Base-by-base conservation (phyloP, 2,888 invertebrate species). In the Penaeus monodon region DNA sequence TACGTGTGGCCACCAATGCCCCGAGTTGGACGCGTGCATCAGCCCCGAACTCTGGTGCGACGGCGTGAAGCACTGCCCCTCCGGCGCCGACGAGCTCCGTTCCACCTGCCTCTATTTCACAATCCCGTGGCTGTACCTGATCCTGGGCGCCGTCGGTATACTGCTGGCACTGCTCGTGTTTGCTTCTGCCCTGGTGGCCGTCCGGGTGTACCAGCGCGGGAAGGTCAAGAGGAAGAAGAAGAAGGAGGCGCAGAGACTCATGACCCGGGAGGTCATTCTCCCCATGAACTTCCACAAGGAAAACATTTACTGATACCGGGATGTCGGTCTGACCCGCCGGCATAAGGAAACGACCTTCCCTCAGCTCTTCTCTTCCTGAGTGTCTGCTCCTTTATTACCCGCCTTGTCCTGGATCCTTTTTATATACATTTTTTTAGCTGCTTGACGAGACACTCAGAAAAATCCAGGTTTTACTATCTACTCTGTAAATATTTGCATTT, bases 21-120 rank as follows among this genome's bases (percentile, higher is more conserved):
- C 89, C 17, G 84, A 89, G 29, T 89, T 89, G 73, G 88, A 85
- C 66, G 91, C 86, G 0, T 96, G 96, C 92, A 96, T 96, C 91
- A 95, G 95, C 89, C 94, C 95, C 1, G 94, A 95, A 2, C 92
- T 96, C 8, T 96, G 96, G 96, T 96, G 96, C 92, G 96, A 96
- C 92, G 96, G 96, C 0, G 94, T 95, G 73, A 93, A 94, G 2
- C 96, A 96, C 91, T 96, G 96, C 91, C 96, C 96, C 24, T 96
- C 96, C 8, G 96, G 96, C 2, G 96, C 94, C 92, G 96, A 96
- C 92, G 96, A 96, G 66, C 79, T 70, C 38, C 76, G 81, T n/a
- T 57, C 73, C 57, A 70, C 86, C 17, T 89, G 89, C 74, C 81
- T 88, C 70, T 84, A 88, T 44, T 74, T 81, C 74, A 84, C 86